phyloP scores from a whole-genome alignment of 2,888 invertebrate species.

The Chydorus sphaericus region DNA sequence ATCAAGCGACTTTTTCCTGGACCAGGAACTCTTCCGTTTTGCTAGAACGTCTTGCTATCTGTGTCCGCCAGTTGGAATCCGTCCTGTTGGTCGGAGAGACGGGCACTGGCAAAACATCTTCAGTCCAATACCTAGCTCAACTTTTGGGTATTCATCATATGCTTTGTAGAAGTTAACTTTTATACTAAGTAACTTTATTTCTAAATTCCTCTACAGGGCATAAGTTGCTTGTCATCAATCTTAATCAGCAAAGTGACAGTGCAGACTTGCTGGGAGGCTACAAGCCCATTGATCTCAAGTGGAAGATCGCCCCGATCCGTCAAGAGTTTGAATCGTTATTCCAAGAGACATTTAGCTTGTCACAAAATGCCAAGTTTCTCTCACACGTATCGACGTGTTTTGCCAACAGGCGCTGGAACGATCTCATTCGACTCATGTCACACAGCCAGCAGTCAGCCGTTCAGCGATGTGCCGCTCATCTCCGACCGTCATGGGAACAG shows the following conservation, averaged over 20 bases:
- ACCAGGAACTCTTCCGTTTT: slow-evolving; percentile 66
- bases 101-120: slow-evolving; percentile 94
- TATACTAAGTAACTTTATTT: too few species aligned
- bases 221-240: slow-evolving; percentile 82
- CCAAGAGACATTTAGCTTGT: slow-evolving; percentile 51
- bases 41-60: slow-evolving; percentile 75
- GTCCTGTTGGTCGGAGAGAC: slow-evolving; percentile 94
- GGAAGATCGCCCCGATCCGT: slow-evolving; percentile 62
- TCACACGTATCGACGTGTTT: slow-evolving; percentile 58
- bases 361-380: slow-evolving; percentile 69
- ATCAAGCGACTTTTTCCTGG: slow-evolving; percentile 46
- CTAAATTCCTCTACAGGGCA: too few species aligned
- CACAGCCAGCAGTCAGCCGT: slow-evolving; percentile 54
- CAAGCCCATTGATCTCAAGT: slow-evolving; percentile 84
- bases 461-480: slow-evolving; percentile 26
- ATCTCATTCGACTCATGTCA: slow-evolving; percentile 57
- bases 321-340: slow-evolving; percentile 73
- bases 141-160: too few species aligned
- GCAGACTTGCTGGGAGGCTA: slow-evolving; percentile 89
- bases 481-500: slow-evolving; percentile 41
- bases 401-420: slow-evolving; percentile 52
- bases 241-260: slow-evolving; percentile 98
- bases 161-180: too few species aligned
- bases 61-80: slow-evolving; percentile 69
- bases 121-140: slow-evolving; percentile 77